These are phyloP conservation scores for Rhaphigaster nebulosa DNA, from an alignment of 2,888 invertebrate genomes.

Conservation along the genomic window DNA sequence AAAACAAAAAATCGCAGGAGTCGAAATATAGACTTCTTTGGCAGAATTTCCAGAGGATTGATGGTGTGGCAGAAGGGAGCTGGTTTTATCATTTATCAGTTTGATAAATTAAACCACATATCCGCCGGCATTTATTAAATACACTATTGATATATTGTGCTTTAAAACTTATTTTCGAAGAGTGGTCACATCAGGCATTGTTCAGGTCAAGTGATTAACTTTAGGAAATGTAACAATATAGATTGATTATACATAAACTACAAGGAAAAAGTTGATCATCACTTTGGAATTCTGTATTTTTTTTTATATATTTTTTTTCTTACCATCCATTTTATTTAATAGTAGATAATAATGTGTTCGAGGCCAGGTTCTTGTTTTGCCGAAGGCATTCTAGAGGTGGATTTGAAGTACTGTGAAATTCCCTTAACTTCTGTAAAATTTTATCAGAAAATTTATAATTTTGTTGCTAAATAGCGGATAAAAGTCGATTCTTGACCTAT, in stretches of 20 bases:
- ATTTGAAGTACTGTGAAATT: too few relatives aligned
- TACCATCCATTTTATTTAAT: too few relatives aligned
- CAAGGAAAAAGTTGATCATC: background rate
- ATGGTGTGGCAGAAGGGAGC: background rate
- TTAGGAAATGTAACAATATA: background rate
- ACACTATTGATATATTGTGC: constrained; percentile 7
- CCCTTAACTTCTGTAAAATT: too few relatives aligned
- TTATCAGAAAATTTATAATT: too few relatives aligned
- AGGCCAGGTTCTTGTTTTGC: too few relatives aligned
- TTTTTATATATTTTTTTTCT: too few relatives aligned
- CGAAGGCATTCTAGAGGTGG: too few relatives aligned
- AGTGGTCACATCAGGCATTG: background rate
- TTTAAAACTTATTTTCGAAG: background rate
- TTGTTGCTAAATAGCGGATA: too few relatives aligned
- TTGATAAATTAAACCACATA: constrained; percentile 37
- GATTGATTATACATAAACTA: background rate
- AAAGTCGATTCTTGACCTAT: too few relatives aligned
- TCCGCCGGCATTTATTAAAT: constrained; percentile 11
- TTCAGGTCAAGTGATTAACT: background rate
- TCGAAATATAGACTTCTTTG: background rate
- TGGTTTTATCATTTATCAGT: constrained; percentile 45
- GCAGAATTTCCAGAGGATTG: background rate
- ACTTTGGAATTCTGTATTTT: background rate
- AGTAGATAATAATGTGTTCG: too few relatives aligned
- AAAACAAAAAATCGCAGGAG: background rate